A percentile compares a stretch with the other conserved stretches of the same genome.
These are phyloP conservation scores for Oxystoma pomonae DNA, from an alignment of 2,888 invertebrate genomes.

Conservation along the genomic window DNA sequence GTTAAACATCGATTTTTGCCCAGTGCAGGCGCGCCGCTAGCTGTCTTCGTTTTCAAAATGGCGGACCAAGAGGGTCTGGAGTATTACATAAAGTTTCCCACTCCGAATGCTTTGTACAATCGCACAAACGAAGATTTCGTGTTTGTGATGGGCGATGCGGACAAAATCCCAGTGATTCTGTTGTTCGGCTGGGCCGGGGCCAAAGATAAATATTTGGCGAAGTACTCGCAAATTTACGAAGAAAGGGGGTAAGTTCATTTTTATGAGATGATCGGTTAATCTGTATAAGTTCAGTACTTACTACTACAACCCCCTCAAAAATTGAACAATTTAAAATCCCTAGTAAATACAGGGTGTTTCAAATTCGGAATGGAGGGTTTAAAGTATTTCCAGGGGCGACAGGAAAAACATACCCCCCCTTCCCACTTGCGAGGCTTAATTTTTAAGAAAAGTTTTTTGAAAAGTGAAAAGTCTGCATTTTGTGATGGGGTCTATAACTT, in stretches of 20 bases:
- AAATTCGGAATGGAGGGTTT: neutral
- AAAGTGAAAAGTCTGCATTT: neutral
- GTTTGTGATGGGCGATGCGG: conserved; percentile 56
- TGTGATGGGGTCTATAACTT: neutral
- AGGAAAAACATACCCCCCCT: neutral
- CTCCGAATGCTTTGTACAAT: conserved; percentile 48
- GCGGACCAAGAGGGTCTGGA: conserved; percentile 52
- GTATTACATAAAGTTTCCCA: conserved; percentile 61
- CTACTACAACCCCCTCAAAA: no score
- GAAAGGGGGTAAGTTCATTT: conserved; percentile 60
- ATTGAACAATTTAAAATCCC: no score
- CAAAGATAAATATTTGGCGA: conserved; percentile 70
- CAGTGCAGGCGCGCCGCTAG: neutral
- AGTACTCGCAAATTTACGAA: conserved; percentile 75
- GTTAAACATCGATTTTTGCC: neutral
- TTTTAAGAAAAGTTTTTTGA: neutral
- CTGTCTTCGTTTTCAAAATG: conserved; percentile 29
- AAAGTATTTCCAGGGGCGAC: neutral
- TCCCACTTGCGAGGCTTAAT: neutral
- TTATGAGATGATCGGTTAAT: no score
- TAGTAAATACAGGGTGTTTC: neutral
- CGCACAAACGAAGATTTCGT: conserved; percentile 49
- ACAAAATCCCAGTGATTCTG: conserved; percentile 58
- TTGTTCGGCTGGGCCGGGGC: conserved; percentile 80
- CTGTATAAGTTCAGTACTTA: no score